Base-by-base conservation (phyloP, 2,113 vertebrate genomes). In the Chionomys nivalis region DNA sequence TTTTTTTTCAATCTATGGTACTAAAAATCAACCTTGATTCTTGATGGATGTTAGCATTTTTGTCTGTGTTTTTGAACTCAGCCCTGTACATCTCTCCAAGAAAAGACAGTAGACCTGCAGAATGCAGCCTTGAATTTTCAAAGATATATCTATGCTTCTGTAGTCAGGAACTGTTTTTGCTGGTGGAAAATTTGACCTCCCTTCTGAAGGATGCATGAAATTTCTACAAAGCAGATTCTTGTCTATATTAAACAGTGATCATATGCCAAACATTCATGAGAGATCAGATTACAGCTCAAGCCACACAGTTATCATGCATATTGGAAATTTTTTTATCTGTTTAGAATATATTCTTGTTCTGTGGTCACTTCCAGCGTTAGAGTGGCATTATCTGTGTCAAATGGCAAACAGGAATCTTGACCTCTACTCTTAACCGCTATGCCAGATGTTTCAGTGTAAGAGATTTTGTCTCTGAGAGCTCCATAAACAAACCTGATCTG, bases 401-500 rank as follows among this genome's bases (percentile, higher is more conserved):
- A 78, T 61, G 44, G 47, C 44, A 49, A 91, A 83, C 94, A 63
- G 96, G 90, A 96, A 89, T 97, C 97, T 89, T 97, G 94, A 55
- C 91, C 96, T 98, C 82, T 47, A 87, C 76, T 97, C 93, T 97
- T 88, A 89, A 90, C 97, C 97, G 82, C 66, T 98, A 97, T 97
- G 90, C 96, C 97, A 98, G 95, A 98, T 98, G 97, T 97, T 97
- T 98, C 79, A 96, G 97, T 97, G 97, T 96, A 97, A 94, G 97
- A 95, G 94, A 97, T 98, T 97, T 97, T 98, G 49, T 96, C 93
- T 98, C 89, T 93, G 92, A 97, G 97, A 97, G 96, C 82, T 93
- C 92, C 96, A 86, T 97, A 98, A 97, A 97, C 97, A 98, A 97
- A 98, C 97, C 82, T 93, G 98, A 97, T 98, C 96, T 90, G 97